Evolutionary conservation across 1,140 invertebrate species (phyloP).

Genomic region (Atopsyche davidsoni): DNA sequence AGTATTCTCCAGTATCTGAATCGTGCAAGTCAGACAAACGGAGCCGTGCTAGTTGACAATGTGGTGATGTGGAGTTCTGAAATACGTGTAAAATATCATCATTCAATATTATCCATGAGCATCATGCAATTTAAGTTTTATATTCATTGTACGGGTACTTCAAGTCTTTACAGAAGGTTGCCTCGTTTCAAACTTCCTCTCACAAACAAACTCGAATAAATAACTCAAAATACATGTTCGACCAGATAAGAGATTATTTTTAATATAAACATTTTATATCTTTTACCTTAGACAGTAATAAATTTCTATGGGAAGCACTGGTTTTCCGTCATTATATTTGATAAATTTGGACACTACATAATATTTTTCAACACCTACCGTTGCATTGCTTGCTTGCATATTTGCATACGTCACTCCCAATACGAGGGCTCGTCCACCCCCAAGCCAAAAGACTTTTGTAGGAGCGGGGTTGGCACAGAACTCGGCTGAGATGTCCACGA

Average conservation of each 20-base stretch:
- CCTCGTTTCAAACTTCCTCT: too few species aligned
- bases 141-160: background rate
- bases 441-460: conserved; percentile 12
- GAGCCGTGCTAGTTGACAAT: conserved; percentile 9
- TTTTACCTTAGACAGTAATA: background rate
- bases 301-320: background rate
- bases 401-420: background rate
- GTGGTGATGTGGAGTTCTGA: conserved; percentile 7
- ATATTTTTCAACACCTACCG: conserved; percentile 5
- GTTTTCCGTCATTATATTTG: background rate
- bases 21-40: background rate
- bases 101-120: background rate
- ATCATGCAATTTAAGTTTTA: background rate
- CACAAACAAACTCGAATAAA: too few species aligned
- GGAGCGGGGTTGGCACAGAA: conserved; percentile 5
- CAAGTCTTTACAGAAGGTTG: background rate
- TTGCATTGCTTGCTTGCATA: conserved; percentile 2
- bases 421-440: conserved; percentile 2
- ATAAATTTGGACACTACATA: background rate
- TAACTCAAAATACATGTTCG: background rate
- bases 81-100: background rate
- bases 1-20: conserved; percentile 12
- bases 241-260: background rate
- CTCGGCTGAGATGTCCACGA: conserved; percentile 4
- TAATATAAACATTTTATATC: background rate